These are phyloP conservation scores for Erebia ligea DNA, from an alignment of 2,888 invertebrate species.

Conservation along the genomic window DNA sequence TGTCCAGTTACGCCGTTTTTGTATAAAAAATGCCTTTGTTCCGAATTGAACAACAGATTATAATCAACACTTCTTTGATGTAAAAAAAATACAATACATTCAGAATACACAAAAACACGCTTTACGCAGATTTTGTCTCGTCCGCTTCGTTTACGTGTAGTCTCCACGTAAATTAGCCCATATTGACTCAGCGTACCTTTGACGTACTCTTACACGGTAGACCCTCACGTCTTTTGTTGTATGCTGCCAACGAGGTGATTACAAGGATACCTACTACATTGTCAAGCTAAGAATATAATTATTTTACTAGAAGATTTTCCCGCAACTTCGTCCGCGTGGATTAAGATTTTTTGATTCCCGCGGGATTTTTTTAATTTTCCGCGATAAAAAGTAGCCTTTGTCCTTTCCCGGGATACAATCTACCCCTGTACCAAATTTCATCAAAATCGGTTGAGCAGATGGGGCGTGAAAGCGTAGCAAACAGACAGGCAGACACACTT, in stretches of 20 bases:
- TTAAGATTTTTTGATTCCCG: no score
- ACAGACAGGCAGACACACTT: no score
- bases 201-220: conserved; percentile 8
- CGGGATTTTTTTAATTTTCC: no score
- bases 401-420: no score
- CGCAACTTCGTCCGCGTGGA: no score
- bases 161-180: conserved; percentile 1
- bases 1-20: no score
- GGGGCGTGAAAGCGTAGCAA: no score
- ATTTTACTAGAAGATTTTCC: no score
- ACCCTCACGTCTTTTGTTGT: conserved; percentile 66
- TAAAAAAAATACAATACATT: neutral
- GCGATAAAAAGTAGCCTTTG: no score
- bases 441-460: no score
- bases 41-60: neutral
- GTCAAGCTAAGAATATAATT: conserved; percentile 11
- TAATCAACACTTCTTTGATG: conserved; percentile 1
- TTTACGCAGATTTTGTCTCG: neutral
- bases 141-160: neutral
- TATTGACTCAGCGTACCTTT: conserved; percentile 19
- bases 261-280: conserved; percentile 31
- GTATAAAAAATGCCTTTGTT: no score
- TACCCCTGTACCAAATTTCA: no score
- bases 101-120: neutral
- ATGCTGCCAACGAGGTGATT: conserved; percentile 55